These are phyloP conservation scores for Adelphocoris suturalis DNA, from an alignment of 2,888 invertebrate species.

Conservation along the genomic window DNA sequence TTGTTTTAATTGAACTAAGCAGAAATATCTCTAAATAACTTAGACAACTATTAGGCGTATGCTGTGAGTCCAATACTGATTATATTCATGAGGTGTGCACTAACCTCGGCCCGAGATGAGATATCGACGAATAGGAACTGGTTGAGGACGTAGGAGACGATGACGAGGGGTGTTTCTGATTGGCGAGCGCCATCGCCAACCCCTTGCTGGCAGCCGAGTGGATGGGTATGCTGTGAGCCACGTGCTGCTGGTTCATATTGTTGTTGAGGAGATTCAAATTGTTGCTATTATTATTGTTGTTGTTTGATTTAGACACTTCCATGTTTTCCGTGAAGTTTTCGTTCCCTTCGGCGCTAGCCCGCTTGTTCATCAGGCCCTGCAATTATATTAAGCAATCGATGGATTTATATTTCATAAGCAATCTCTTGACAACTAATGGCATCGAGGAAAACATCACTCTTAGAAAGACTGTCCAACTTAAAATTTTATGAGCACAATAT, in stretches of 20 bases:
- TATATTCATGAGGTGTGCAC: too few species aligned
- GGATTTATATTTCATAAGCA: not conserved
- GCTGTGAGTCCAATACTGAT: too few species aligned
- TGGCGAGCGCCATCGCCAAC: conserved; percentile 79
- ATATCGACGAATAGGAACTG: conserved; percentile 74
- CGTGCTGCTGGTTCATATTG: conserved; percentile 76
- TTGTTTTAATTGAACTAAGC: too few species aligned
- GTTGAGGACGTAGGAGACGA: conserved; percentile 74
- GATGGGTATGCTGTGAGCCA: conserved; percentile 75
- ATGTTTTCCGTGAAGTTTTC: conserved; percentile 72
- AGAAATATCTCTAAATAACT: too few species aligned
- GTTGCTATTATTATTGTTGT: conserved; percentile 76
- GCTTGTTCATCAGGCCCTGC: conserved; percentile 55
- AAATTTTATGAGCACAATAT: too few species aligned
- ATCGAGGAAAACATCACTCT: too few species aligned
- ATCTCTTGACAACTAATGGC: too few species aligned
- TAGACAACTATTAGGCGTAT: too few species aligned
- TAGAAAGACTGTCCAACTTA: too few species aligned
- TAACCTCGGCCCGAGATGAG: conserved; percentile 74
- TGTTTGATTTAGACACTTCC: conserved; percentile 75
- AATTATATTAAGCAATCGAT: not conserved
- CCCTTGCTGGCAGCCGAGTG: conserved; percentile 83
- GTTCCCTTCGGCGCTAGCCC: conserved; percentile 74
- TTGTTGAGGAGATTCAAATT: conserved; percentile 76
- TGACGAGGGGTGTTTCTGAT: conserved; percentile 74